phyloP scores from a whole-genome alignment of 2,888 invertebrate species.

The Neocrepidodera transversa region DNA sequence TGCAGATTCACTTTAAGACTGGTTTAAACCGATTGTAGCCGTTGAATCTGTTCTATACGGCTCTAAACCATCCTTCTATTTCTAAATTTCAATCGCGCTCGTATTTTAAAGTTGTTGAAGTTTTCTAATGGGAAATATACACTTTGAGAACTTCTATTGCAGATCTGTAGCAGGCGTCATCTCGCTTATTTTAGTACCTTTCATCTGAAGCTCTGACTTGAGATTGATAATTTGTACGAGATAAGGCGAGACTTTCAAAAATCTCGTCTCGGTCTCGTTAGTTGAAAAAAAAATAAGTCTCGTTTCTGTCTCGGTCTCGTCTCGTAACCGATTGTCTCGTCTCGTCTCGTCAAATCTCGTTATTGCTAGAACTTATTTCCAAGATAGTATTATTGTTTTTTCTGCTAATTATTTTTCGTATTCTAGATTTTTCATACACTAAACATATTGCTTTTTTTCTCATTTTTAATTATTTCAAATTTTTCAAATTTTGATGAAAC shows the following conservation, averaged over 20 bases:
- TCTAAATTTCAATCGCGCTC: slow-evolving; percentile 64
- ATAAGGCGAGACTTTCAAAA: slow-evolving; percentile 51
- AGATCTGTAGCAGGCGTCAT: slow-evolving; percentile 40
- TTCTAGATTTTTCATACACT: too few relatives aligned
- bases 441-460: too few relatives aligned
- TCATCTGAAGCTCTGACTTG: slow-evolving; percentile 54
- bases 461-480: too few relatives aligned
- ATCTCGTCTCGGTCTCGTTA: too few relatives aligned
- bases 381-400: too few relatives aligned
- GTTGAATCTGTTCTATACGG: slow-evolving; percentile 83
- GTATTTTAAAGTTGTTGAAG: slow-evolving; percentile 48
- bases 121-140: slow-evolving; percentile 39
- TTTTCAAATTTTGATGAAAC: too few relatives aligned
- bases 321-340: too few relatives aligned
- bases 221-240: slow-evolving; percentile 57
- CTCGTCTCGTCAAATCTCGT: too few relatives aligned
- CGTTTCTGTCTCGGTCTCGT: too few relatives aligned
- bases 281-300: too few relatives aligned
- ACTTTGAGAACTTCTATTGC: slow-evolving; percentile 37
- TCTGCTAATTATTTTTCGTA: too few relatives aligned
- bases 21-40: slow-evolving; percentile 76
- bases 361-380: too few relatives aligned
- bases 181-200: slow-evolving; percentile 55
- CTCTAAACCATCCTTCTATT: slow-evolving; percentile 87
- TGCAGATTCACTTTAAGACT: slow-evolving; percentile 52